A percentile compares a stretch with the other conserved stretches of the same genome.
These are phyloP conservation scores for Hydrozoanthus gracilis DNA, from an alignment of 92 coral and sea anemone genomes.

Conservation along the genomic window DNA sequence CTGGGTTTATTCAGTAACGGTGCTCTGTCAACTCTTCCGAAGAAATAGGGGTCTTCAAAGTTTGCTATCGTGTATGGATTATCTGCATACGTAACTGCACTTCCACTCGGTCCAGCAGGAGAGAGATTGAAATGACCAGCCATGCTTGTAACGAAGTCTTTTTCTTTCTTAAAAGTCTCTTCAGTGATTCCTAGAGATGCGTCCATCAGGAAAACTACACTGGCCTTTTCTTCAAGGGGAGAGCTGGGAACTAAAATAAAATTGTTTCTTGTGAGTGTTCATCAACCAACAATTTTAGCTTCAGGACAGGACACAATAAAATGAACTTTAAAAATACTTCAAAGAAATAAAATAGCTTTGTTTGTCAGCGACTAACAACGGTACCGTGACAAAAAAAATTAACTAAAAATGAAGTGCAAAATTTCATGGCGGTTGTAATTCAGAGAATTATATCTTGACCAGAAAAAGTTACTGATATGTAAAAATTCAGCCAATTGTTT, in stretches of 20 bases:
- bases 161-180: slow-evolving; percentile 55
- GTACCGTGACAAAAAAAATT: no score
- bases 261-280: not conserved
- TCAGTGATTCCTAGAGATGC: slow-evolving; percentile 61
- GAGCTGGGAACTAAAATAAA: slow-evolving; percentile 17
- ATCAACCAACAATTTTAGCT: not conserved
- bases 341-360: no score
- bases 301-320: no score
- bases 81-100: slow-evolving; percentile 65
- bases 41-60: slow-evolving; percentile 54
- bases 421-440: no score
- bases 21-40: slow-evolving; percentile 45
- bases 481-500: no score
- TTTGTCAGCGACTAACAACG: no score
- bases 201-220: slow-evolving; percentile 74
- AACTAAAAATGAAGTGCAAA: no score
- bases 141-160: slow-evolving; percentile 65
- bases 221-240: slow-evolving; percentile 56
- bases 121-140: slow-evolving; percentile 59
- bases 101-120: slow-evolving; percentile 75
- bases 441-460: no score
- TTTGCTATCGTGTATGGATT: slow-evolving; percentile 47
- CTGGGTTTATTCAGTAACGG: slow-evolving; percentile 53
- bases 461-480: no score
- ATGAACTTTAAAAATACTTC: no score